A percentile compares a stretch with the other conserved stretches of the same genome.
Evolutionary conservation across 2,888 invertebrate species (phyloP).

Genomic region (Andrena praecox): DNA sequence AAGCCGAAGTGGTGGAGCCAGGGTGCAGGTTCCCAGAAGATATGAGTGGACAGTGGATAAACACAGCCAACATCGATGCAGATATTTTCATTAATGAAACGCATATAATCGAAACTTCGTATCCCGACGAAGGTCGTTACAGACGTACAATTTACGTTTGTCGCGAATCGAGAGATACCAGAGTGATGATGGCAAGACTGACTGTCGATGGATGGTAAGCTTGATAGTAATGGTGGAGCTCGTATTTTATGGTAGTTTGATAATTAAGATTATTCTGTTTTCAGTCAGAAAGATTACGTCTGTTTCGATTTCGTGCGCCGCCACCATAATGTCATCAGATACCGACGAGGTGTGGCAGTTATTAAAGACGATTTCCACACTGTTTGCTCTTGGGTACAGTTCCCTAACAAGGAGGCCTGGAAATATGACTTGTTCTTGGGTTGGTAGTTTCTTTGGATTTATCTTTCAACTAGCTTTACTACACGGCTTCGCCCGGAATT

Average conservation of each 20-base stretch:
- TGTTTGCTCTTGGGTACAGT: constrained; percentile 97
- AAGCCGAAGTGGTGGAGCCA: constrained; percentile 95
- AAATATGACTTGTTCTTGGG: constrained; percentile 93
- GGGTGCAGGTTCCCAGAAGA: constrained; percentile 97
- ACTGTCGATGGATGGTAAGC: constrained; percentile 96
- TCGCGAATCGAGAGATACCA: constrained; percentile 94
- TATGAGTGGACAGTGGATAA: constrained; percentile 98
- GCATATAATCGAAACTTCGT: constrained; percentile 97
- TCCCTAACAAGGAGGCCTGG: constrained; percentile 93
- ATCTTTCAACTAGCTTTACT: not conserved
- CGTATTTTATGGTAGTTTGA: constrained; percentile 13
- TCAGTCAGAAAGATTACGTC: constrained; percentile 97
- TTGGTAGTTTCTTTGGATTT: constrained; percentile 72
- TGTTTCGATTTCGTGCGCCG: constrained; percentile 98
- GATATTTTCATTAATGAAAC: constrained; percentile 97
- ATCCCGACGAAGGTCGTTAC: constrained; percentile 96
- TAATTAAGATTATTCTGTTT: constrained; percentile 69
- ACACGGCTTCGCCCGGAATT: too few species aligned
- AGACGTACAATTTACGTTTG: constrained; percentile 97
- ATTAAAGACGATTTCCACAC: constrained; percentile 96
- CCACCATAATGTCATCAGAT: constrained; percentile 98
- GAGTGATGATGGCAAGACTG: constrained; percentile 98
- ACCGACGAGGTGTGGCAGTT: constrained; percentile 94
- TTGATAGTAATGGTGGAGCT: not conserved
- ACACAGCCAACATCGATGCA: constrained; percentile 98